Conservation (phyloP, 2,113 vertebrate genomes). For the Mustela nigripes region DNA sequence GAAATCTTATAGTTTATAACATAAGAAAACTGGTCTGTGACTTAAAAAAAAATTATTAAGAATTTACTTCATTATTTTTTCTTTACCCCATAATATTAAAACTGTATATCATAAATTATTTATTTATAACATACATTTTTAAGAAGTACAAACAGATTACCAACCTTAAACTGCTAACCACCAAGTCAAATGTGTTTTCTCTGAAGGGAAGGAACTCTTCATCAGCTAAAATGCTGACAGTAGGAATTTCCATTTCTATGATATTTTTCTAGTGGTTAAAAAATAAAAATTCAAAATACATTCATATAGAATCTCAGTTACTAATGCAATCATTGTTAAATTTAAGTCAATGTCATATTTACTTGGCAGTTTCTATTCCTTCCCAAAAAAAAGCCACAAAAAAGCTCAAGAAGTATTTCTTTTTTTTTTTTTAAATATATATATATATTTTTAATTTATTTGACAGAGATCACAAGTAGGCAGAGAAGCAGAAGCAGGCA, state of each 20-base stretch:
- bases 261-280: constrained; percentile 89
- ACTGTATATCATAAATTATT: not conserved
- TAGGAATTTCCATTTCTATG: constrained; percentile 89
- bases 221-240: constrained; percentile 91
- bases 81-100: constrained; percentile 13
- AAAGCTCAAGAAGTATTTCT: constrained; percentile 12
- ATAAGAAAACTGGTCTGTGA: constrained; percentile 8
- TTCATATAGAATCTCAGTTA: constrained; percentile 48
- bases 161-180: constrained; percentile 96
- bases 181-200: constrained; percentile 96
- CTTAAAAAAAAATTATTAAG: not conserved
- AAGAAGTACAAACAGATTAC: constrained; percentile 1
- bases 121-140: constrained; percentile 7
- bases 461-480: too few relatives aligned
- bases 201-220: constrained; percentile 97
- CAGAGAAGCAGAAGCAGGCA: too few relatives aligned
- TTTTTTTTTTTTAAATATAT: not conserved
- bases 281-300: constrained; percentile 60
- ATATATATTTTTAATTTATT: too few relatives aligned
- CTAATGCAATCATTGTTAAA: constrained; percentile 38
- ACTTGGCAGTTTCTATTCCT: not conserved
- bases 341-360: not conserved
- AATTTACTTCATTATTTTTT: constrained; percentile 21
- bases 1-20: not conserved
- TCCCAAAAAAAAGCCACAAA: not conserved